phyloP scores from a whole-genome alignment of 2,797 vertebrate genomes.

The Sphenopsis melanotis region DNA sequence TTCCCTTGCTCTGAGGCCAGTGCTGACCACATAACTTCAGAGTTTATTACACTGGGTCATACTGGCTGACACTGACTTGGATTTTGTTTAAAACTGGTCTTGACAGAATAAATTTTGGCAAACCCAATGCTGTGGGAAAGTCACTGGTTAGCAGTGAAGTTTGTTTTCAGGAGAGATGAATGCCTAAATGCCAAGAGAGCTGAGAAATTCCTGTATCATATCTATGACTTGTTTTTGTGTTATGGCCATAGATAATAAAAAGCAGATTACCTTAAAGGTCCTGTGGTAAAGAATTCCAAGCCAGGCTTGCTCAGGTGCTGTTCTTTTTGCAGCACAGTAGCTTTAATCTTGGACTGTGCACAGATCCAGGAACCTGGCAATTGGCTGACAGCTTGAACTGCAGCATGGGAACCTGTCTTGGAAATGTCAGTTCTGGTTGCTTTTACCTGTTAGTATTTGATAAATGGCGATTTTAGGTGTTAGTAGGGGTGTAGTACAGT shows the following conservation, averaged over 20 bases:
- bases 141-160: not conserved
- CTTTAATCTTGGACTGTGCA: not conserved
- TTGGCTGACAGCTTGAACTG: not conserved
- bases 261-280: not conserved
- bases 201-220: not conserved
- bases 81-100: not conserved
- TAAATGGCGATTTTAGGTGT: not conserved
- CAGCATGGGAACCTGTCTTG: not conserved
- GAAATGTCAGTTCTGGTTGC: not conserved
- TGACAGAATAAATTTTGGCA: not conserved
- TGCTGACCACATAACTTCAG: not conserved
- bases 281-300: not conserved
- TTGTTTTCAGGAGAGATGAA: not conserved
- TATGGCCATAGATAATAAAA: not conserved
- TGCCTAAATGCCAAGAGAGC: not conserved
- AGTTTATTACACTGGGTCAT: rapidly evolving
- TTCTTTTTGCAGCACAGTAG: not conserved
- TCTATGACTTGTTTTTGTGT: not conserved
- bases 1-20: not conserved
- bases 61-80: not conserved
- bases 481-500: not conserved
- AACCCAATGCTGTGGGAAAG: not conserved
- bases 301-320: not conserved
- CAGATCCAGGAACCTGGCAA: not conserved
- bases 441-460: not conserved